Evolutionary conservation across 2,888 invertebrate genomes (phyloP), one percentile per base, ranked within the genome.

Genomic region (Gibbula magus): DNA sequence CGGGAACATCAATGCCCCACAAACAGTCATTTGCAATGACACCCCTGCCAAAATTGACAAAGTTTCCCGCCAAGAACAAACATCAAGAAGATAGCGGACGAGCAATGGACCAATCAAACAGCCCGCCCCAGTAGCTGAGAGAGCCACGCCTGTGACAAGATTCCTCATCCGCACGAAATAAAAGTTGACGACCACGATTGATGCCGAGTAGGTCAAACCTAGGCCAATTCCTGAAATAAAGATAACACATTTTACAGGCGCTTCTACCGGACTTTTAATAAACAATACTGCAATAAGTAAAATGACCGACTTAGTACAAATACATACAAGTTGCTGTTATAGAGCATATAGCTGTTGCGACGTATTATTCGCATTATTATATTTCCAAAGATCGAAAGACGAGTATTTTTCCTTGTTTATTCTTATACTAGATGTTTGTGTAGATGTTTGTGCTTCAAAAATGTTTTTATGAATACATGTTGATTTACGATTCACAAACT

Each of bases 131-230:
- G 75, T 10, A 2, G 81, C 79, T 10, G 81, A 81, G n/a, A 81
- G 61, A 4, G 73, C 81, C 2, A 83, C 25, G 0, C 83, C 83
- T 18, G 51, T 79, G 25, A 83, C 75, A 25, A 83, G 29, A 16
- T 79, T 82, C 29, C 82, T 77, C 16, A 53, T 51, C 7, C 67
- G 22, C 8, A 78, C 74, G 51, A 83, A 83, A 75, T 77, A 84
- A 16, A 77, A 81, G 53, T 81, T 81, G 25, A 82, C 78, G 20
- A 84, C 56, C 4, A 82, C 79, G n/a, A 81, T 82, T 20, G 83
- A 81, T 0, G 83, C 70, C 0, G 82, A 56, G 39, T 80, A 82
- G 70, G 76, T 79, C 56, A 83, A 29, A 1, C 81, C 81, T 8
- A 83, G 52, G 0, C 83, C 83, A 2, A 75, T 67, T 13, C 83